Evolutionary conservation across 2,888 invertebrate genomes (phyloP).

Genomic region (Allygus modestus): DNA sequence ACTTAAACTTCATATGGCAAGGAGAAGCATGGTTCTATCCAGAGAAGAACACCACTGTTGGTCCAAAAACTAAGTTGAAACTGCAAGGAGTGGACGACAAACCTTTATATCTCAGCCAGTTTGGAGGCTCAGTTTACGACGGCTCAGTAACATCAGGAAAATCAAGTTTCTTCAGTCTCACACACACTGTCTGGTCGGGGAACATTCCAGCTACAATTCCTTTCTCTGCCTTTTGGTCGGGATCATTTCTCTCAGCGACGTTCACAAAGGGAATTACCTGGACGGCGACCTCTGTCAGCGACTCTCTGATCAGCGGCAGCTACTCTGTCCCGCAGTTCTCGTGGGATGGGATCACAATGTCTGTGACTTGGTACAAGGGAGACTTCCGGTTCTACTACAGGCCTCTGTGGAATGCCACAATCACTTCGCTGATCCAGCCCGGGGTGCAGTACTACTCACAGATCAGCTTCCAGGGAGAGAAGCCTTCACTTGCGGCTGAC

Average conservation of each 20-base stretch:
- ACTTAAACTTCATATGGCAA: conserved; percentile 31
- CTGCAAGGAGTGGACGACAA: background rate
- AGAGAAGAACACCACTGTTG: conserved; percentile 11
- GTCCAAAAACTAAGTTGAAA: background rate
- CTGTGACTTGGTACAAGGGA: conserved; percentile 67
- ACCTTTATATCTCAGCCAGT: conserved; percentile 20
- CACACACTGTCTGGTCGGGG: conserved; percentile 60
- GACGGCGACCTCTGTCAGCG: conserved; percentile 40
- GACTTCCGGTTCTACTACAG: conserved; percentile 66
- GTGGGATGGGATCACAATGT: conserved; percentile 63
- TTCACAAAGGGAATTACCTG: conserved; percentile 37
- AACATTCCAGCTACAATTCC: conserved; percentile 60
- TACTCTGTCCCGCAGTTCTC: conserved; percentile 66
- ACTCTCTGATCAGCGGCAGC: conserved; percentile 4
- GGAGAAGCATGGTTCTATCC: conserved; percentile 52
- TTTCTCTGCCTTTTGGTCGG: conserved; percentile 60
- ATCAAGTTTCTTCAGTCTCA: conserved; percentile 22
- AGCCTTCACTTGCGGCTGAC: background rate
- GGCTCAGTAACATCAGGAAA: conserved; percentile 9
- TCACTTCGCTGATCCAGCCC: conserved; percentile 66
- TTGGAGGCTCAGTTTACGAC: conserved; percentile 42
- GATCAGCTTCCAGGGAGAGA: conserved; percentile 63
- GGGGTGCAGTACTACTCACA: conserved; percentile 67
- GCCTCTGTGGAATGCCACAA: conserved; percentile 63
- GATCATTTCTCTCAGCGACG: conserved; percentile 27